Percentiles rank a stretch among this genome's conserved stretches.
phyloP scores from a whole-genome alignment of 2,113 vertebrate species.

The Halichoerus grypus region DNA sequence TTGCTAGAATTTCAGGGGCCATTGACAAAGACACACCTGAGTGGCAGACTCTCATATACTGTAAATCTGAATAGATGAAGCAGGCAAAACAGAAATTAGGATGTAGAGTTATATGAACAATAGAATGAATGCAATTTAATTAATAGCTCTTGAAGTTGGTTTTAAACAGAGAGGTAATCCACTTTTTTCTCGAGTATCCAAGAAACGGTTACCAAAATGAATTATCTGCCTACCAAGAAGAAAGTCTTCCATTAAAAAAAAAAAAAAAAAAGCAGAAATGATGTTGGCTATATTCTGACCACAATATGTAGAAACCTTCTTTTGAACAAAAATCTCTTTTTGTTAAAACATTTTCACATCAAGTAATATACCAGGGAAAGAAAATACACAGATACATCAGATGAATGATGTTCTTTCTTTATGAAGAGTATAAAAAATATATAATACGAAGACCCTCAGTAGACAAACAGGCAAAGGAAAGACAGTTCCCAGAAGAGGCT shows the following conservation, averaged over 20 bases:
- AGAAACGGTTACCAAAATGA: conserved; percentile 46
- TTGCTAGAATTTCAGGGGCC: neutral
- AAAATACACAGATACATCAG: neutral
- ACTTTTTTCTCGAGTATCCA: neutral
- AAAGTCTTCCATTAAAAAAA: neutral
- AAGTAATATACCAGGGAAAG: neutral
- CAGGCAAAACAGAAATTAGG: neutral
- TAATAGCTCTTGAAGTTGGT: neutral
- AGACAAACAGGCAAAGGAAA: neutral
- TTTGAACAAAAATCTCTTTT: neutral
- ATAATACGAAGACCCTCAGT: neutral
- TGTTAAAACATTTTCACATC: neutral
- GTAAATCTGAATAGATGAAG: neutral
- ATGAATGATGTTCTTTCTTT: neutral
- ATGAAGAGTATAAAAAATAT: neutral
- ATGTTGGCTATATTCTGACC: neutral
- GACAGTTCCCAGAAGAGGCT: neutral
- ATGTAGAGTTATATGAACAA: conserved; percentile 6
- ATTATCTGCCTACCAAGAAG: neutral
- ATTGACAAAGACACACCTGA: neutral
- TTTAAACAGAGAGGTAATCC: neutral
- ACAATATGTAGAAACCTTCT: neutral
- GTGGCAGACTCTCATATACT: neutral
- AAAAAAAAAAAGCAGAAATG: neutral
- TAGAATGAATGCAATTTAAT: neutral